Evolutionary conservation across 2,888 invertebrate genomes (phyloP), one percentile per base, ranked within the genome.

Genomic region (Romanomermis culicivorax): DNA sequence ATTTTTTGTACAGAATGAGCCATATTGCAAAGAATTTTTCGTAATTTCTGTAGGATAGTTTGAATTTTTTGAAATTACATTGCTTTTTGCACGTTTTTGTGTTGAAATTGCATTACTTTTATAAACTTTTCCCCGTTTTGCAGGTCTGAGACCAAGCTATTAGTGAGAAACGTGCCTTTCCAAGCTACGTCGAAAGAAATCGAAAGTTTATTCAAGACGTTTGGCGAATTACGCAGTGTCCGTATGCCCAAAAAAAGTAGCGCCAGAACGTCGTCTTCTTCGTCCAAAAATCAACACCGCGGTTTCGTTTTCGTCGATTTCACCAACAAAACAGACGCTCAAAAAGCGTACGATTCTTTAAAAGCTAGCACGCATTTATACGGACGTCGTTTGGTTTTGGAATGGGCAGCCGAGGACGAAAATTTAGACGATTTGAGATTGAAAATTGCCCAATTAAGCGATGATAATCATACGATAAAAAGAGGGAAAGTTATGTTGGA

Each of bases 291-390:
- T 4, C 54, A 65, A 61, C 93, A 95, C 71, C 78, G 93, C 65
- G 97, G 97, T 54, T 97, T 97, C 72, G 89, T 83, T 4, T 97
- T 99, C 70, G 82, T 97, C 2, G 95, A 99, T 69, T 97, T 80
- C 71, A 74, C 80, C 58, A 80, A 82, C 0, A 82, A 82, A 67
- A 79, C 81, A 60, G 88, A 91, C 71, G 93, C 97, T 1, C 88
- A 88, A 82, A 78, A 80, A 68, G 95, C 95, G 0, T 89, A 91
- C 71, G 83, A 87, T 59, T 81, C 86, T 0, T 70, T 93, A n/a
- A 81, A 83, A 62, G 85, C 85, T 69, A 91, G 91, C 64, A 95
- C 95, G 54, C 97, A 99, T 78, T 82, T 99, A 72, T 95, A 88
- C 71, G 95, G 95, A 1, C 77, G 95, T 60, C 77, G 93, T 55